phyloP scores from a whole-genome alignment of 1,140 invertebrate species.

The Charaxes varanes region DNA sequence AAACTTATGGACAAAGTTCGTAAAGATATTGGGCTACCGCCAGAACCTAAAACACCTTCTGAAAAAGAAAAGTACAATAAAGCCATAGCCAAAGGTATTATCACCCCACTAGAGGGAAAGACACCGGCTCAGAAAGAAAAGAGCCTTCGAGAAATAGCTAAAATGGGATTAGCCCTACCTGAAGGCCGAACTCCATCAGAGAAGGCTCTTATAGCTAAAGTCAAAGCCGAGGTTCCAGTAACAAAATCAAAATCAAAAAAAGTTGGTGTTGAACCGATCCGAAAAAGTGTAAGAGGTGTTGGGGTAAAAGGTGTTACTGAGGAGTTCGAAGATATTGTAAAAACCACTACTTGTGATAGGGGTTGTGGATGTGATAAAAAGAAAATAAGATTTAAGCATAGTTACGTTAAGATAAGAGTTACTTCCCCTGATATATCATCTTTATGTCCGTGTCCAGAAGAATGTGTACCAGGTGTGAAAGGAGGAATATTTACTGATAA shows the following conservation, averaged over 20 bases:
- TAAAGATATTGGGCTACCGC: conserved; percentile 25
- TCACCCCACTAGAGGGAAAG: conserved; percentile 25
- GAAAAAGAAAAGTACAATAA: conserved; percentile 27
- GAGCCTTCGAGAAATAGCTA: conserved; percentile 22
- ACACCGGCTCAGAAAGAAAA: conserved; percentile 23
- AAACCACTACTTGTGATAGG: conserved; percentile 46
- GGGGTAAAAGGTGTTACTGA: conserved; percentile 28
- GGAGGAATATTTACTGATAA: conserved; percentile 45
- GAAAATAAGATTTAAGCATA: conserved; percentile 58
- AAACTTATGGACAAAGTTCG: conserved; percentile 29
- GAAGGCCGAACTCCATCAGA: conserved; percentile 16
- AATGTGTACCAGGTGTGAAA: conserved; percentile 46
- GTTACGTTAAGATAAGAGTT: conserved; percentile 53
- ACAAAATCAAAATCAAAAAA: conserved; percentile 32
- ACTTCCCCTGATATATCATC: conserved; percentile 54
- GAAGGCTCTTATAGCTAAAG: conserved; percentile 2
- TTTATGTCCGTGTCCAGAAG: conserved; percentile 41
- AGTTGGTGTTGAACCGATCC: conserved; percentile 14
- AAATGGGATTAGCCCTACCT: conserved; percentile 30
- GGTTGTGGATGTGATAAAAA: conserved; percentile 54
- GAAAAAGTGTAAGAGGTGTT: conserved; percentile 15
- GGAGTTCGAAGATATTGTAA: conserved; percentile 39
- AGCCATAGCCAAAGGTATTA: conserved; percentile 24
- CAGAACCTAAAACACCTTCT: conserved; percentile 19
- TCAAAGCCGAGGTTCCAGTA: not conserved